Conservation (phyloP, 2,888 invertebrate species). For the Pollenia griseotomentosa region DNA sequence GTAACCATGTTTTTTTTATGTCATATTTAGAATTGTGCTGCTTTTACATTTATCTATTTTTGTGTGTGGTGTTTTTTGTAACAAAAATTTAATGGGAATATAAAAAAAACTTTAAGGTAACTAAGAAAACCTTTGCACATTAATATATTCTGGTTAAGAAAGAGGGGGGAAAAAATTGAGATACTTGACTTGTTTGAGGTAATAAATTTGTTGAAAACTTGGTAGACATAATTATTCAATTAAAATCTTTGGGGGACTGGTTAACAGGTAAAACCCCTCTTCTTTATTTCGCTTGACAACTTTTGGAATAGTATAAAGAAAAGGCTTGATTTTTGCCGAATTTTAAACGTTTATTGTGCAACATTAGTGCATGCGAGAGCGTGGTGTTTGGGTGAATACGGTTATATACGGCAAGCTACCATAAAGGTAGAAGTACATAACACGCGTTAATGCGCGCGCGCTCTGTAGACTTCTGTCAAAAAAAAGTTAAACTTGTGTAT, state of each 20-base stretch:
- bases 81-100: not conserved
- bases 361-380: too few relatives aligned
- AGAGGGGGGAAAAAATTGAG: not conserved
- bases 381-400: too few relatives aligned
- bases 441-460: too few relatives aligned
- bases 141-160: not conserved
- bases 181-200: not conserved
- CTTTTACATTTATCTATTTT: not conserved
- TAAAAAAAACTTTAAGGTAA: constrained; percentile 1
- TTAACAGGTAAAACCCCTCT: too few relatives aligned
- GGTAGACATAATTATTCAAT: constrained; percentile 26
- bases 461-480: too few relatives aligned
- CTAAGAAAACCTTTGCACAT: not conserved
- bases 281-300: too few relatives aligned
- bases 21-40: not conserved
- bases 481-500: too few relatives aligned
- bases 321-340: too few relatives aligned
- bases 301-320: too few relatives aligned
- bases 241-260: not conserved
- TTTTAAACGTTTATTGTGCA: too few relatives aligned
- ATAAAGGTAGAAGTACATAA: too few relatives aligned
- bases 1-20: not conserved
- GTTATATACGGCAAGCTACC: too few relatives aligned
- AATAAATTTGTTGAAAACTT: not conserved
- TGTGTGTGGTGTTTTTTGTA: not conserved